These are phyloP conservation scores for Clarias gariepinus DNA, from an alignment of 2,113 vertebrate genomes.

Conservation along the genomic window DNA sequence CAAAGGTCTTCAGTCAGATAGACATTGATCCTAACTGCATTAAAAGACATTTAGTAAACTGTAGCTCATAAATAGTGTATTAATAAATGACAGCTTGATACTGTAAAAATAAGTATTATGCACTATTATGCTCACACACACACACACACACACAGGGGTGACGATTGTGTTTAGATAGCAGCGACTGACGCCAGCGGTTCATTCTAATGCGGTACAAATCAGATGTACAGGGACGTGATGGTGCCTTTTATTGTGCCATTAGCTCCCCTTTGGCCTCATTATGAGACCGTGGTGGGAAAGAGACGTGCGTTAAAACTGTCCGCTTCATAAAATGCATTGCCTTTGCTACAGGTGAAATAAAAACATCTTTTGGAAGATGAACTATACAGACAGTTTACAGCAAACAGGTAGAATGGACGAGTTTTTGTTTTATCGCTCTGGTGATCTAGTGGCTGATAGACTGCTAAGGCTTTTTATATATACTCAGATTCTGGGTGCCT, in stretches of 20 bases:
- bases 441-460: neutral
- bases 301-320: conserved; percentile 53
- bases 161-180: conserved; percentile 64
- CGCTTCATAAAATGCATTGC: conserved; percentile 9
- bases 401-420: neutral
- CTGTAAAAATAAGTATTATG: conserved; percentile 16
- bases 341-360: conserved; percentile 10
- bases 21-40: conserved; percentile 12
- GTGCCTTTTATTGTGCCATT: conserved; percentile 75
- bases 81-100: conserved; percentile 15
- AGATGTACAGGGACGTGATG: conserved; percentile 67
- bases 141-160: conserved; percentile 51
- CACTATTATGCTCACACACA: conserved; percentile 13
- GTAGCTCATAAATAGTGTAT: conserved; percentile 19
- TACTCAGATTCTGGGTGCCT: neutral
- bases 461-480: neutral
- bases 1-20: neutral
- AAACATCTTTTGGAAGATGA: neutral
- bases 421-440: neutral
- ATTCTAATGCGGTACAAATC: conserved; percentile 73
- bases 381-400: neutral
- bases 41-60: conserved; percentile 2
- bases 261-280: conserved; percentile 66
- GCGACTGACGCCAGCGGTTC: conserved; percentile 66
- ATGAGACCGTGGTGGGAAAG: conserved; percentile 54